Base-by-base conservation (phyloP, 2,888 invertebrate genomes). In the Tridacna crocea region DNA sequence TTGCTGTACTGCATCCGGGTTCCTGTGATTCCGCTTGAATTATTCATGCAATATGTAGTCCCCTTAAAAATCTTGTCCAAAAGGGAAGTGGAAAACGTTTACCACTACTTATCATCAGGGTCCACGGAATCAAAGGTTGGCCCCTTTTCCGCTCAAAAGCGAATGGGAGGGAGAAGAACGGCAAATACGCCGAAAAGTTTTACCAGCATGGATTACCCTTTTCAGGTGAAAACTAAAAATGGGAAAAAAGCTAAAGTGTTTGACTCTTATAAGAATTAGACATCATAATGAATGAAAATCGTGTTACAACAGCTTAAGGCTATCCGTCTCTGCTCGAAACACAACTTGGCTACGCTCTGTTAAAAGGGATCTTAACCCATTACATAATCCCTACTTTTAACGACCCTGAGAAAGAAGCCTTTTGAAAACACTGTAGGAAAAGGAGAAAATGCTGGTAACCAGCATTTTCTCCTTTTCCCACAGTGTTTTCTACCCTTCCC, bases 41-140 rank as follows among this genome's bases (percentile, higher is more conserved):
- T 70, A 11, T 70, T 70, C 70, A 70, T 70, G 70, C 70, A 70
- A 36, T 70, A 70, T 24, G 70, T 70, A 24, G 70, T 70, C 2
- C 70, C 70, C 15, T 17, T 70, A 24, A 70, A 70, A 26, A 51
- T 70, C 17, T 24, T 70, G 17, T 47, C 70, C 4, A 70, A 70
- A 24, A 46, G 70, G 22, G 70, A 70, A 26, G 70, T 70, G n/a
- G 70, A 70, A 51, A 70, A 70, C 51, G 70, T 70, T 17, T 70
- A 70, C 51, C 70, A 70, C 47, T 70, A 70, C 46, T 46, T 70
- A 13, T 70, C 70, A 17, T 70, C 70, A 0, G 70, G 70, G 12
- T 70, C 70, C 8, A 22, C 24, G 2, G 70, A 70, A 13, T 12
- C 46, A 15, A 70, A 70, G 51, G 70, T 70, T 15, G 70, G 70